A percentile compares a stretch with the other conserved stretches of the same genome.
Evolutionary conservation across 2,888 invertebrate species (phyloP).

Genomic region (Megamerina dolium): DNA sequence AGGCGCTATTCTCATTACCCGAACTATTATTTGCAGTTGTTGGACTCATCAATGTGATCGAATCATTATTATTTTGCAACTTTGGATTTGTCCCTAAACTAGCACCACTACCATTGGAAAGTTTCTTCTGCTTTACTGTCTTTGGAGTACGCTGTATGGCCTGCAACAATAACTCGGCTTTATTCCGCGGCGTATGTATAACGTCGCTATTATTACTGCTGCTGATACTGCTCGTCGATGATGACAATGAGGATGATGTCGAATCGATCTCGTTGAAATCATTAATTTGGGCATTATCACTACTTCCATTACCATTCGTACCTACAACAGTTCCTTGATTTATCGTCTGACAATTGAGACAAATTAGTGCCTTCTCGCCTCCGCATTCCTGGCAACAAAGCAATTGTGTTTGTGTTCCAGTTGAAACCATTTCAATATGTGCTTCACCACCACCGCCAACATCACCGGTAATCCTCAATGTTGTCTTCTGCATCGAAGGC

Average conservation of each 20-base stretch:
- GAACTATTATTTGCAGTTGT: constrained; percentile 2
- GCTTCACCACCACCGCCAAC: constrained; percentile 6
- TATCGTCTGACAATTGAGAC: constrained; percentile 31
- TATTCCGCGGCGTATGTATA: constrained; percentile 47
- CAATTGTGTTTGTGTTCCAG: constrained; percentile 47
- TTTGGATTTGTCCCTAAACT: constrained; percentile 21
- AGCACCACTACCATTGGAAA: constrained; percentile 10
- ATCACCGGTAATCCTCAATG: constrained; percentile 2
- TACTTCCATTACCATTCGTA: constrained; percentile 22
- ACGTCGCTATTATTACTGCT: constrained; percentile 36
- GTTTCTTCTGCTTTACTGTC: constrained; percentile 36
- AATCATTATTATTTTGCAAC: constrained; percentile 20
- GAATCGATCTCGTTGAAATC: constrained; percentile 20
- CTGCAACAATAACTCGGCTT: constrained; percentile 54
- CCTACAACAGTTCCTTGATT: background rate
- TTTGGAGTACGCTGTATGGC: constrained; percentile 54
- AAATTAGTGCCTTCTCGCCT: constrained; percentile 44
- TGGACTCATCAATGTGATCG: background rate
- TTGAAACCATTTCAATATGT: constrained; percentile 45
- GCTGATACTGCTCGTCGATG: constrained; percentile 24
- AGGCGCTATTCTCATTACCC: constrained; percentile 15
- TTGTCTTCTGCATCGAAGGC: constrained; percentile 9
- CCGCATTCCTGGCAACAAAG: constrained; percentile 40
- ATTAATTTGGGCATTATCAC: constrained; percentile 27
- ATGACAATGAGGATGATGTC: constrained; percentile 1